These are phyloP conservation scores for Orchesella cincta DNA, from an alignment of 1,140 invertebrate genomes.

Conservation along the genomic window DNA sequence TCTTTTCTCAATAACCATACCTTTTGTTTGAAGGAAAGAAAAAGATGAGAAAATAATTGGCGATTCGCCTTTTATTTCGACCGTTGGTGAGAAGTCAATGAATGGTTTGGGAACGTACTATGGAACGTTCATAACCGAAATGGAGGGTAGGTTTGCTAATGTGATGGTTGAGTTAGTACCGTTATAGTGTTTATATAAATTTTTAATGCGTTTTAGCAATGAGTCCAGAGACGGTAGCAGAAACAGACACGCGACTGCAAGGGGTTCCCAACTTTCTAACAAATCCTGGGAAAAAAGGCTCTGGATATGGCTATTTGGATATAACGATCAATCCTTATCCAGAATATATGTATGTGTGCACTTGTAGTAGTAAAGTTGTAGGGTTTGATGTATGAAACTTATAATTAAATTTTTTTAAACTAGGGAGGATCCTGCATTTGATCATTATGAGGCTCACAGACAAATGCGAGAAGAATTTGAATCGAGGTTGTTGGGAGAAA, in stretches of 20 bases:
- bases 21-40: conserved; percentile 1
- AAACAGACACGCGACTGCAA: conserved; percentile 16
- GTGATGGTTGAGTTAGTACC: no score
- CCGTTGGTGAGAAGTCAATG: conserved; percentile 36
- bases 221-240: conserved; percentile 27
- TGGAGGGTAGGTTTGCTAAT: conserved; percentile 13
- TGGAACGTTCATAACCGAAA: conserved; percentile 47
- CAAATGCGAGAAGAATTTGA: conserved; percentile 42
- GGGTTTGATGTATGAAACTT: background rate
- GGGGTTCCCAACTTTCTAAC: conserved; percentile 42
- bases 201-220: conserved; percentile 10
- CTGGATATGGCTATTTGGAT: conserved; percentile 47
- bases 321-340: conserved; percentile 45
- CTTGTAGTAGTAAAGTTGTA: background rate
- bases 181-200: background rate
- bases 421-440: conserved; percentile 46
- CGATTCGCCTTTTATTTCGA: conserved; percentile 37
- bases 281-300: conserved; percentile 48
- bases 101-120: conserved; percentile 49
- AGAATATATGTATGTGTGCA: conserved; percentile 33
- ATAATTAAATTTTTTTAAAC: background rate
- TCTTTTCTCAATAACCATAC: background rate
- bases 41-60: conserved; percentile 17
- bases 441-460: conserved; percentile 33
- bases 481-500: conserved; percentile 25